These are phyloP conservation scores for Abramis brama DNA, from an alignment of 2,113 vertebrate species.

Conservation along the genomic window DNA sequence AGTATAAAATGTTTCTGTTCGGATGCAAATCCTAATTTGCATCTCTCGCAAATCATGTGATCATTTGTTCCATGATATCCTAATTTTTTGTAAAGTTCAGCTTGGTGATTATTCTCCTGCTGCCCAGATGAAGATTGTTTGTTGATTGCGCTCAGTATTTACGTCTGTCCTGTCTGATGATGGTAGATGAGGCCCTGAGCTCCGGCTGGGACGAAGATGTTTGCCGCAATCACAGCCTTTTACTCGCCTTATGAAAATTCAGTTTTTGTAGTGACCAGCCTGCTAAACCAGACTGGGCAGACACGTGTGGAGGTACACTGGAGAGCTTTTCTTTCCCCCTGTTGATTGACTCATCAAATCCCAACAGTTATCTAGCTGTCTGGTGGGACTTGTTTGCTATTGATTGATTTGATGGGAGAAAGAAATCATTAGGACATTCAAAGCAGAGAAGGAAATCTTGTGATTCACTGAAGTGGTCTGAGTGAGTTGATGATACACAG, in stretches of 20 bases:
- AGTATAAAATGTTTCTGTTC: conserved; percentile 16
- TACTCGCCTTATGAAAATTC: conserved; percentile 69
- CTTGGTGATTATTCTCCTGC: conserved; percentile 34
- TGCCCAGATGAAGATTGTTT: conserved; percentile 27
- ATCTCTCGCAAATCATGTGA: conserved; percentile 28
- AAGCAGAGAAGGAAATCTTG: conserved; percentile 35
- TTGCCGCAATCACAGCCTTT: conserved; percentile 73
- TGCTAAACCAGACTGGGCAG: conserved; percentile 56
- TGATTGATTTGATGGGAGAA: conserved; percentile 72
- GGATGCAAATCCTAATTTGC: conserved; percentile 28
- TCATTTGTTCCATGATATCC: conserved; percentile 31
- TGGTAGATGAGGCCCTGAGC: conserved; percentile 66
- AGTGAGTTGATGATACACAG: conserved; percentile 34
- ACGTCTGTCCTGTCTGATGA: conserved; percentile 58
- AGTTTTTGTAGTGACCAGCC: conserved; percentile 64
- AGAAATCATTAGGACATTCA: conserved; percentile 47
- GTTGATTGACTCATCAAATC: conserved; percentile 78
- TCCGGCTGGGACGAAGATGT: conserved; percentile 46
- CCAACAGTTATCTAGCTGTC: conserved; percentile 58
- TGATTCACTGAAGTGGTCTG: conserved; percentile 25
- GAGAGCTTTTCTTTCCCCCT: conserved; percentile 57
- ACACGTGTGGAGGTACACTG: conserved; percentile 30
- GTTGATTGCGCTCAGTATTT: conserved; percentile 53
- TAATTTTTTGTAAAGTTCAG: conserved; percentile 31
- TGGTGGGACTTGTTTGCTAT: conserved; percentile 49